Evolutionary conservation across 2,888 invertebrate genomes (phyloP).

Genomic region (Tenthredo distinguenda): DNA sequence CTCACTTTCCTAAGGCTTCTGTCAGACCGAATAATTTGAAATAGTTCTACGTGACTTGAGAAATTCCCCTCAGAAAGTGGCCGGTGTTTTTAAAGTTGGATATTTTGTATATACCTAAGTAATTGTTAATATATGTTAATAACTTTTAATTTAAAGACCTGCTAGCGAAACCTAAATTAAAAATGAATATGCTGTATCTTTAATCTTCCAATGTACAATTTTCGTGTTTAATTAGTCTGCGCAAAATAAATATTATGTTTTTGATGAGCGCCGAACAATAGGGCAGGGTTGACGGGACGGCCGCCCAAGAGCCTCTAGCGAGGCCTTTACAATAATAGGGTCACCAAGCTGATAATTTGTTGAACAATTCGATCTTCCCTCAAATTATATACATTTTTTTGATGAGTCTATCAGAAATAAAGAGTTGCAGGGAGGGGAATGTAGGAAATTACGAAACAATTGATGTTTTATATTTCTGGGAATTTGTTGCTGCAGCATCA

Average conservation of each 20-base stretch:
- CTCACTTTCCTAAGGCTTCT: not conserved
- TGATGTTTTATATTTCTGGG: no score
- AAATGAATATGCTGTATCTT: not conserved
- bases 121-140: slow-evolving; percentile 2
- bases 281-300: no score
- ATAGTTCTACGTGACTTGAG: not conserved
- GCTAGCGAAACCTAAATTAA: not conserved
- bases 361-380: no score
- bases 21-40: not conserved
- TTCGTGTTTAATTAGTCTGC: not conserved
- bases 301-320: no score
- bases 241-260: not conserved
- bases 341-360: no score
- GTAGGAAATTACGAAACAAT: no score
- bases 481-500: no score
- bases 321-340: no score
- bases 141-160: not conserved
- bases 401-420: no score
- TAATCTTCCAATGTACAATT: not conserved
- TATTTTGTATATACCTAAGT: slow-evolving; percentile 25
- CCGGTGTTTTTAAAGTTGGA: not conserved
- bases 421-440: no score
- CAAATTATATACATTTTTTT: no score
- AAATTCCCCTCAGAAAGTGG: not conserved
- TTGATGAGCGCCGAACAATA: no score